A percentile compares a stretch with the other conserved stretches of the same genome.
Conservation (phyloP, 2,888 invertebrate genomes). For the Achlya flavicornis region DNA sequence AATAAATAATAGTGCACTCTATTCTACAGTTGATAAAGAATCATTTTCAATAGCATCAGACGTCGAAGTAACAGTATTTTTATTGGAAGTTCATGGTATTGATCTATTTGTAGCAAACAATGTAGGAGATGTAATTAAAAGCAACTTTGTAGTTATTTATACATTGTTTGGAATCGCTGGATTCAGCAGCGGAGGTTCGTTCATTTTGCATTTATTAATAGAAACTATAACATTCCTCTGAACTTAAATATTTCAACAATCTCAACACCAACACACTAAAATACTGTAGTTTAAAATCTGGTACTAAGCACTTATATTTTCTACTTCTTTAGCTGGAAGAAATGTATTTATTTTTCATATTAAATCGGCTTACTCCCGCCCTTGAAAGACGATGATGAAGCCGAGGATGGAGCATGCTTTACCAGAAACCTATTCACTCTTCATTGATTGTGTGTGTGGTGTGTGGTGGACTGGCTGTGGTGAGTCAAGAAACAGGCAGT, state of each 20-base stretch:
- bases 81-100: constrained; percentile 40
- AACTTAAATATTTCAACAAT: neutral
- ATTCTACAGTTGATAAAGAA: neutral
- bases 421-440: no score
- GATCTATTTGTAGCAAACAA: constrained; percentile 57
- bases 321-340: no score
- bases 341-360: no score
- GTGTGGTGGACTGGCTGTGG: no score
- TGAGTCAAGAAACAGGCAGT: no score
- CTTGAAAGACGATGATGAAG: no score
- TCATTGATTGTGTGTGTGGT: no score
- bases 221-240: neutral
- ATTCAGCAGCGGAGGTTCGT: constrained; percentile 17
- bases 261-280: neutral
- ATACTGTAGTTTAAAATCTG: no score
- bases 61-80: constrained; percentile 28
- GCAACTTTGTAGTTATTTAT: constrained; percentile 21
- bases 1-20: constrained; percentile 5
- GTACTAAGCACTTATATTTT: no score
- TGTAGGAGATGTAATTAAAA: constrained; percentile 49
- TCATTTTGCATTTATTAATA: neutral
- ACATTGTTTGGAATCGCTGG: constrained; percentile 35
- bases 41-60: neutral
- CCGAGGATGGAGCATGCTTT: no score
- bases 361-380: no score